Evolutionary conservation across 2,888 invertebrate species (phyloP), one percentile per base, ranked within the genome.

Genomic region (Leptarthrus brevirostris): DNA sequence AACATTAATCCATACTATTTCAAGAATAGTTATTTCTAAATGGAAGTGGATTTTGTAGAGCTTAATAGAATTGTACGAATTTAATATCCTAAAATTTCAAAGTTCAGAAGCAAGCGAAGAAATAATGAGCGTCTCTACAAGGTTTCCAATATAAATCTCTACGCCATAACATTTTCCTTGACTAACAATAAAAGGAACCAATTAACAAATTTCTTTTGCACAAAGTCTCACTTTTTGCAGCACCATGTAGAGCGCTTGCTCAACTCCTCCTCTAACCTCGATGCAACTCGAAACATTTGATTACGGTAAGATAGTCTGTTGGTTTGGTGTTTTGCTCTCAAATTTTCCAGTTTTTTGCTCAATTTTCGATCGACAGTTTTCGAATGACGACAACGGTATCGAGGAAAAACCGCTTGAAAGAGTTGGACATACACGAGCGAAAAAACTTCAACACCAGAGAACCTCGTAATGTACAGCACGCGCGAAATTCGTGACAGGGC

Each of bases 401-500:
- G 52, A 49, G 69, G 69, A 26, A 52, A 69, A 44, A 47, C 64
- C 44, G 24, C 44, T 22, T 30, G 30, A 24, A 26, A 26, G 52
- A 26, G 52, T 6, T 44, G 30, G 52, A 18, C 18, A 69, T 44
- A 52, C 69, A 52, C 34, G 69, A 71, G 54, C 40, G 47, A 49
- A 49, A 52, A 75, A 74, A 71, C 53, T 47, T 73, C 76, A 54
- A 76, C 76, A 72, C 72, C 70, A 66, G 73, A 56, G 70, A 75
- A 75, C 74, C 73, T 75, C 74, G 76, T 75, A 79, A 79, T 79
- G 79, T 79, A 77, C 79, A 79, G 79, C 79, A 79, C 79, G 79
- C 79, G 79, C 79, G 79, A 79, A 79, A 79, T 79, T 79, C 79
- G 79, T 79, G 79, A 79, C 79, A 79, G 78, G 79, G 79, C 79